Evolutionary conservation across 2,113 vertebrate species (phyloP).

Genomic region (Zosterops pallidus): DNA sequence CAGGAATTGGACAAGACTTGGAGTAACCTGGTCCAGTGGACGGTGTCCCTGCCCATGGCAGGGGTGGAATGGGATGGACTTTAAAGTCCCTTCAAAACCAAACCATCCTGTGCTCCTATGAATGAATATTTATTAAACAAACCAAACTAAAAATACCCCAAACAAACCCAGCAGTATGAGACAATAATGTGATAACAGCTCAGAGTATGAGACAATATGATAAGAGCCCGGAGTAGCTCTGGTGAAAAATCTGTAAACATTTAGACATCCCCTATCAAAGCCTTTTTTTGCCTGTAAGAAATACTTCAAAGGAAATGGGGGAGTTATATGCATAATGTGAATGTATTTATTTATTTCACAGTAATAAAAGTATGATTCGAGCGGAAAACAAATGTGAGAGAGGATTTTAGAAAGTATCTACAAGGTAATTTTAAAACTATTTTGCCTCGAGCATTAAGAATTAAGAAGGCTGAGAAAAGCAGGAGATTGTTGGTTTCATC

Average conservation of each 20-base stretch:
- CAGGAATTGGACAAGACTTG: not conserved
- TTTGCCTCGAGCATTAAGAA: not conserved
- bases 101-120: not conserved
- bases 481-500: not conserved
- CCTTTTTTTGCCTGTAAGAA: not conserved
- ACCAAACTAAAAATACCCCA: rapidly evolving
- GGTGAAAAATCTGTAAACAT: not conserved
- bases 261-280: not conserved
- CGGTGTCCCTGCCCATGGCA: not conserved
- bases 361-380: not conserved
- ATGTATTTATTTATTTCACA: constrained; percentile 39
- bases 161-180: not conserved
- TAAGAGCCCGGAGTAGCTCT: not conserved
- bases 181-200: not conserved
- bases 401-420: constrained; percentile 14
- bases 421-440: constrained; percentile 8
- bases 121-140: not conserved
- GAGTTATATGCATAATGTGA: not conserved
- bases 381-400: not conserved
- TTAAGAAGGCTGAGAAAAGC: not conserved
- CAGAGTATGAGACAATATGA: not conserved
- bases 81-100: not conserved
- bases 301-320: not conserved
- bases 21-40: not conserved
- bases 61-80: not conserved